Conservation (phyloP, 2,888 invertebrate genomes). For the Chironomus riparius region DNA sequence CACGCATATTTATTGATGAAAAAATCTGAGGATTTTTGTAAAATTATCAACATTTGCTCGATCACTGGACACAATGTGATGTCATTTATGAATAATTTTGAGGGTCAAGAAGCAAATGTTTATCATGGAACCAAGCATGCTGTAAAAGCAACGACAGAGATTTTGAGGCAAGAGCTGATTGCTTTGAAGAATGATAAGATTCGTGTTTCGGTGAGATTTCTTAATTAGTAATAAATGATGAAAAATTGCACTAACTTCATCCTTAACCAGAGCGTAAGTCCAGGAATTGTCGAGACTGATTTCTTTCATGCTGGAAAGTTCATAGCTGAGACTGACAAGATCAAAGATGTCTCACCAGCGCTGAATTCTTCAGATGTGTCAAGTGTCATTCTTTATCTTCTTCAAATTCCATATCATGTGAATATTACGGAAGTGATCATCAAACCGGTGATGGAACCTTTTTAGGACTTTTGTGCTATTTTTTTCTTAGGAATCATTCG, state of each 20-base stretch:
- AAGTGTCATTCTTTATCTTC: constrained; percentile 37
- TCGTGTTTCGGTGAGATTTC: constrained; percentile 37
- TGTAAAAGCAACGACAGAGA: constrained; percentile 38
- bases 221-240: too few species aligned
- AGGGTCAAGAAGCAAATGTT: constrained; percentile 32
- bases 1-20: constrained; percentile 46
- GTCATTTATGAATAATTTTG: neutral
- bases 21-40: constrained; percentile 38
- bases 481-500: too few species aligned
- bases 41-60: constrained; percentile 44
- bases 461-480: neutral
- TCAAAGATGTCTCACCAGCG: neutral
- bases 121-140: constrained; percentile 39
- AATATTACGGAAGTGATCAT: constrained; percentile 39
- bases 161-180: constrained; percentile 38
- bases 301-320: constrained; percentile 30
- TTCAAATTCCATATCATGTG: constrained; percentile 36
- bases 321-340: neutral
- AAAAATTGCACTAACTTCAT: too few species aligned
- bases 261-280: constrained; percentile 39
- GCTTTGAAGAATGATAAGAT: constrained; percentile 33
- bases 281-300: constrained; percentile 43
- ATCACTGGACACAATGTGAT: constrained; percentile 33
- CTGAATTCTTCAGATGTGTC: constrained; percentile 29
- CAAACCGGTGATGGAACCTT: constrained; percentile 35